Evolutionary conservation across 53 echinoderm and acorn worm species (phyloP).

Genomic region (Apostichopus leukothele): DNA sequence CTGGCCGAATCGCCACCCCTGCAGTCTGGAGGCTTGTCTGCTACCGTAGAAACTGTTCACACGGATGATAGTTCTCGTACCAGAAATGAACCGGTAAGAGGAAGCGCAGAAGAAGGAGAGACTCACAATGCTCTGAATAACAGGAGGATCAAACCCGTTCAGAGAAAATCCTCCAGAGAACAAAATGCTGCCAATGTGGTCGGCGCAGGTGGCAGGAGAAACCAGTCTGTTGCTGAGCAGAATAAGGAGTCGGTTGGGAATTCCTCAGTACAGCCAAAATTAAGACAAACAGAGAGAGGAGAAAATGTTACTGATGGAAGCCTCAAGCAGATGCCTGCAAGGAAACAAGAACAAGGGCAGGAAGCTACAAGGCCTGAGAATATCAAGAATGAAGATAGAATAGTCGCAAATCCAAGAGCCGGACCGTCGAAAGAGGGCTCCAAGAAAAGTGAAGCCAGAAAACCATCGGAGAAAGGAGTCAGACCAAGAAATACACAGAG

Average conservation of each 20-base stretch:
- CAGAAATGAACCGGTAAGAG: too few species aligned
- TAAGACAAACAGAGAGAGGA: too few species aligned
- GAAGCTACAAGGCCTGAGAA: background rate
- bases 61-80: background rate
- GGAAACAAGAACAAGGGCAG: background rate
- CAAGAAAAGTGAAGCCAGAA: background rate
- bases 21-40: background rate
- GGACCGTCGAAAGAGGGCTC: background rate
- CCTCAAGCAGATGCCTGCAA: background rate
- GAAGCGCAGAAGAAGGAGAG: background rate
- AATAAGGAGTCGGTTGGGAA: too few species aligned
- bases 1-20: background rate
- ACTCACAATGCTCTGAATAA: background rate
- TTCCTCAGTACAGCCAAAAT: too few species aligned
- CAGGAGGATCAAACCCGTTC: background rate
- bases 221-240: background rate
- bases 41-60: background rate
- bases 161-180: constrained; percentile 2
- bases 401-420: background rate
- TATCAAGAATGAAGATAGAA: background rate
- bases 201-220: background rate
- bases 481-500: background rate
- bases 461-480: background rate
- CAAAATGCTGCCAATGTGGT: too few species aligned
- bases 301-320: too few species aligned